Evolutionary conservation across 2,888 invertebrate genomes (phyloP), one percentile per base, ranked within the genome.

Genomic region (Cheilosia soror): DNA sequence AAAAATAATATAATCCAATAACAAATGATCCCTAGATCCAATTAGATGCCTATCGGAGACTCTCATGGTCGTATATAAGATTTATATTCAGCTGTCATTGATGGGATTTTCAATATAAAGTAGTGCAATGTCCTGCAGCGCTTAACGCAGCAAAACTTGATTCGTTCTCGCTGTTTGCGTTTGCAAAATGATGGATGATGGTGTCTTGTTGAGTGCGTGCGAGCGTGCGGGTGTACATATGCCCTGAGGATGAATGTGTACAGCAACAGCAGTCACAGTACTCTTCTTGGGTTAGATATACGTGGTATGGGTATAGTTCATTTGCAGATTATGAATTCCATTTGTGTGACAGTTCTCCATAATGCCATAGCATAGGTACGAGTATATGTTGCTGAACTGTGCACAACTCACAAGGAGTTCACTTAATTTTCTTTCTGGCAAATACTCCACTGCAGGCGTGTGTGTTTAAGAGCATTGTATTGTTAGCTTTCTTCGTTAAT

Each of bases 1-100:
- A 73, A 15, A 15, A 11, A 42, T 9, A 83, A 75, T 37, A 57
- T 84, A 84, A 84, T 84, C 84, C 84, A 84, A 79, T 84, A 84
- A 84, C 79, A 79, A 84, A 84, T 79, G 84, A 84, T 84, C 84
- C 75, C 37, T 15, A 75, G 84, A 84, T 84, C 84, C 84, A 84
- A 84, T 84, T 84, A 84, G 79, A 84, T 84, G 79, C 51, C 79
- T 79, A 84, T 84, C 84, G 79, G 73, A 65, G 73, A 20, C 73
- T 63, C 78, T 51, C 37, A 63, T 69, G 62, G 73, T 44, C 63
- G 63, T 69, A 44, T 63, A 11, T 11, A 51, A 60, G 73, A 84
- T 84, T 84, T 84, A 84, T 84, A 47, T 71, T 79, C 84, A 79
- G 49, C 75, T 84, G 84, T 84, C 84, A 75, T 75, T 69, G 63